phyloP scores from a whole-genome alignment of 2,797 vertebrate genomes.

The Myotis planiceps region DNA sequence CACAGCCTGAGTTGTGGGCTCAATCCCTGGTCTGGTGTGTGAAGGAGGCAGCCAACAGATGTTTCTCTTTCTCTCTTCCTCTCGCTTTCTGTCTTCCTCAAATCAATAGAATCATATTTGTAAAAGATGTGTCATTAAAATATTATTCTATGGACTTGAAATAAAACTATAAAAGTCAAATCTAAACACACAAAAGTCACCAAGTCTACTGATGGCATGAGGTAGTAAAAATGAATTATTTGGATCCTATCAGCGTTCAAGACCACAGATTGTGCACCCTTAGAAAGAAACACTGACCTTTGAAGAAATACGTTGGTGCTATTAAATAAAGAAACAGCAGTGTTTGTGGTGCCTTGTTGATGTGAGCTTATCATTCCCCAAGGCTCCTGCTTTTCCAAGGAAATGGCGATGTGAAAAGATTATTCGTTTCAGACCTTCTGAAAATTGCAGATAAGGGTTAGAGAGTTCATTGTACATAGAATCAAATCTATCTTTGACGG shows the following conservation, averaged over 20 bases:
- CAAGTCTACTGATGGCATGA: conserved; percentile 34
- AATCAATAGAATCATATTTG: not conserved
- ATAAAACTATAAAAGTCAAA: conserved; percentile 20
- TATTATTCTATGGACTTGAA: not conserved
- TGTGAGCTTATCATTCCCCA: conserved; percentile 58
- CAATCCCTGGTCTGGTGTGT: not conserved
- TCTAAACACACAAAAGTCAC: conserved; percentile 68
- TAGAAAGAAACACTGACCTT: not conserved
- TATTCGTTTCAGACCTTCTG: conserved; percentile 66
- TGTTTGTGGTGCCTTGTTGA: conserved; percentile 52
- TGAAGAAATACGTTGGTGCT: conserved; percentile 52
- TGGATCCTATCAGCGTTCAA: conserved; percentile 23
- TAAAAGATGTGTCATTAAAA: not conserved
- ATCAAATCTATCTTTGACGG: not conserved
- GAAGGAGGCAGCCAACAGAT: not conserved
- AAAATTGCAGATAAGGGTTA: conserved; percentile 66
- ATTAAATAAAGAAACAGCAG: conserved; percentile 3
- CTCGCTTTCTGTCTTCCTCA: not conserved
- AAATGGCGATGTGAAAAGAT: conserved; percentile 58
- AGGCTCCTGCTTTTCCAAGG: conserved; percentile 53
- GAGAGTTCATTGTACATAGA: conserved; percentile 9
- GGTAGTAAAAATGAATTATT: not conserved
- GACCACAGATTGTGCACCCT: not conserved
- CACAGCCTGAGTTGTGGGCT: not conserved
- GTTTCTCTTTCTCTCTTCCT: not conserved